Evolutionary conservation across 64 coral and sea anemone species (phyloP).

Genomic region (Acropora yongei): DNA sequence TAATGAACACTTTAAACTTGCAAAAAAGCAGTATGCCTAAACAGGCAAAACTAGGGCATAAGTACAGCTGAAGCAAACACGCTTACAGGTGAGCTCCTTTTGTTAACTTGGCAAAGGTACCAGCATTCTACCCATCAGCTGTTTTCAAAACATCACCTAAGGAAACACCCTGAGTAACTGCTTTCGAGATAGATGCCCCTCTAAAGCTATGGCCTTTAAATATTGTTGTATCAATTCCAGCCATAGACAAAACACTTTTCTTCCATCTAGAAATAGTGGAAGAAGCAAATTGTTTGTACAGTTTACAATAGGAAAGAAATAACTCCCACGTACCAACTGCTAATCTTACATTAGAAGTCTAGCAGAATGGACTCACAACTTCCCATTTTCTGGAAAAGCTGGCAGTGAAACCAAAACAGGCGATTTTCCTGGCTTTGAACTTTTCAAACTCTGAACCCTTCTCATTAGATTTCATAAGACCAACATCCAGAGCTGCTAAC

Average conservation of each 20-base stretch:
- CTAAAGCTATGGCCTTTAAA: neutral
- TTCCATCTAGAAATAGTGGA: neutral
- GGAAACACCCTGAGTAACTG: neutral
- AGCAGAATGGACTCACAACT: neutral
- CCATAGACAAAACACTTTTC: neutral
- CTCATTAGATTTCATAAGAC: too few relatives aligned
- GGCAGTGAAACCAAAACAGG: neutral
- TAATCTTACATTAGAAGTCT: neutral
- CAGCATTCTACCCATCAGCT: neutral
- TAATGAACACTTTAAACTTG: neutral
- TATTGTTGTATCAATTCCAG: neutral
- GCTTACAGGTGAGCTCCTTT: neutral
- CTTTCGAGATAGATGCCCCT: conserved; percentile 7
- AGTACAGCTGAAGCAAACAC: neutral
- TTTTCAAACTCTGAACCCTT: neutral
- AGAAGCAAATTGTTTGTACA: neutral
- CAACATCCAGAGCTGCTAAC: neutral
- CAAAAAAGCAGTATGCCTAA: too few relatives aligned
- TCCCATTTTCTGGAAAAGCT: neutral
- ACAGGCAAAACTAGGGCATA: neutral
- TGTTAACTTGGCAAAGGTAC: neutral
- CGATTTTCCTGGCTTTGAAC: neutral
- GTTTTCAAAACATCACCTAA: neutral
- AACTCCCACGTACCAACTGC: neutral
- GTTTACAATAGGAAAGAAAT: conserved; percentile 22